Evolutionary conservation across 2,888 invertebrate genomes (phyloP).

Genomic region (Xiphydria camelus): DNA sequence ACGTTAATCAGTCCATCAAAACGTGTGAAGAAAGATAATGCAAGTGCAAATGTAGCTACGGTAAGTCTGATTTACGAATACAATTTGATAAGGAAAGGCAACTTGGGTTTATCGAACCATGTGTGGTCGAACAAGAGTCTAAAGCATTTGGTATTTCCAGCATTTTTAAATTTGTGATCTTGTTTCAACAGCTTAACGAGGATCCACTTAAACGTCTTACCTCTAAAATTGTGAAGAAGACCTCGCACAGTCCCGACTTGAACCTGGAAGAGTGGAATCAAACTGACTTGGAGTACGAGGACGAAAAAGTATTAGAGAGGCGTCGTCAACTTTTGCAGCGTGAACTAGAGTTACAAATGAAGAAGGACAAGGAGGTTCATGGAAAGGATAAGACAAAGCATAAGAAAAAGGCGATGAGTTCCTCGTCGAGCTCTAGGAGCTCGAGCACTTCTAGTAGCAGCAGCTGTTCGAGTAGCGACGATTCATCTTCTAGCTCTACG

Average conservation of each 20-base stretch:
- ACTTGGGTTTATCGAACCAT: no score
- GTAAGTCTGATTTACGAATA: conserved; percentile 32
- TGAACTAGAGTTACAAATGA: conserved; percentile 77
- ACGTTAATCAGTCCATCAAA: conserved; percentile 77
- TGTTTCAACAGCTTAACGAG: conserved; percentile 58
- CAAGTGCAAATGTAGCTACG: conserved; percentile 47
- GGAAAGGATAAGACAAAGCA: conserved; percentile 68
- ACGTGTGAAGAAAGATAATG: conserved; percentile 70
- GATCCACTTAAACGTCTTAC: conserved; percentile 69
- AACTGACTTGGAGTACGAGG: conserved; percentile 78
- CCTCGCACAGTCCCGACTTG: conserved; percentile 63
- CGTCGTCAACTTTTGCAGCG: conserved; percentile 74
- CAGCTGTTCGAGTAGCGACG: conserved; percentile 65
- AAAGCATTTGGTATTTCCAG: no score
- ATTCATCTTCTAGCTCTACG: conserved; percentile 65
- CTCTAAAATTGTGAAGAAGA: conserved; percentile 65
- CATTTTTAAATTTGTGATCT: neutral
- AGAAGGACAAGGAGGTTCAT: conserved; percentile 73
- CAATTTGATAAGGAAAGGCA: no score
- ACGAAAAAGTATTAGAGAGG: conserved; percentile 78
- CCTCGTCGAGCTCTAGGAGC: conserved; percentile 70
- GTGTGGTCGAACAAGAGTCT: no score
- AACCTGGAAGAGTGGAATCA: conserved; percentile 79
- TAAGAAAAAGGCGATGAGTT: conserved; percentile 67
- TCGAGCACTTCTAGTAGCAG: conserved; percentile 68